Conservation (phyloP, 2,797 vertebrate species). For the Alca torda region DNA sequence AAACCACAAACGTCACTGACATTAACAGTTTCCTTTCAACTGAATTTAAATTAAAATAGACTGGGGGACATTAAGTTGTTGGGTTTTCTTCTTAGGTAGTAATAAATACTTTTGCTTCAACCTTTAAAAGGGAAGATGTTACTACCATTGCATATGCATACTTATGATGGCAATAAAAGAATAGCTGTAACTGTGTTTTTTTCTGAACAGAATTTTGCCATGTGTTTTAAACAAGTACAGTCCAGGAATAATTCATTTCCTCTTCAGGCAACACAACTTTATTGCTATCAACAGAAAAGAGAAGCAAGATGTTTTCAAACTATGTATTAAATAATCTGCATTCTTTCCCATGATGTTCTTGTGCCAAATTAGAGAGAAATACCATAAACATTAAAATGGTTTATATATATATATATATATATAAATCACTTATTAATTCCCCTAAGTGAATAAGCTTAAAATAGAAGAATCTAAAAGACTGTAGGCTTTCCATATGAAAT, state of each 20-base stretch:
- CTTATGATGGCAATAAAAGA: neutral
- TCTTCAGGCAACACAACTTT: neutral
- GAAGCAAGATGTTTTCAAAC: neutral
- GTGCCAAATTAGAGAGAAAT: neutral
- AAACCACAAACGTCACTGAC: neutral
- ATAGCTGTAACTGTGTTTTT: neutral
- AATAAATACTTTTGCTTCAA: neutral
- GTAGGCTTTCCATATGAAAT: neutral
- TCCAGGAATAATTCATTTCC: neutral
- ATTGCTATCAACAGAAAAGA: neutral
- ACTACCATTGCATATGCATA: neutral
- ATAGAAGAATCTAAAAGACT: neutral
- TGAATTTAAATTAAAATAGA: neutral
- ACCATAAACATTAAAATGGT: neutral
- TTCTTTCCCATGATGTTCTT: neutral
- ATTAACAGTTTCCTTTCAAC: neutral
- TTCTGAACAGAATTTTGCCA: neutral
- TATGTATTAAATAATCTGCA: neutral
- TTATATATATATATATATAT: neutral
- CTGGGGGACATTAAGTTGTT: neutral
- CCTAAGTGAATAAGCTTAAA: neutral
- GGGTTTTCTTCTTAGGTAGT: too few relatives aligned
- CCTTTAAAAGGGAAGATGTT: neutral
- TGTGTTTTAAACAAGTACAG: neutral
- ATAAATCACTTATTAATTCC: neutral